Evolutionary conservation across 2,113 vertebrate genomes (phyloP).

Genomic region (Anas platyrhynchos): DNA sequence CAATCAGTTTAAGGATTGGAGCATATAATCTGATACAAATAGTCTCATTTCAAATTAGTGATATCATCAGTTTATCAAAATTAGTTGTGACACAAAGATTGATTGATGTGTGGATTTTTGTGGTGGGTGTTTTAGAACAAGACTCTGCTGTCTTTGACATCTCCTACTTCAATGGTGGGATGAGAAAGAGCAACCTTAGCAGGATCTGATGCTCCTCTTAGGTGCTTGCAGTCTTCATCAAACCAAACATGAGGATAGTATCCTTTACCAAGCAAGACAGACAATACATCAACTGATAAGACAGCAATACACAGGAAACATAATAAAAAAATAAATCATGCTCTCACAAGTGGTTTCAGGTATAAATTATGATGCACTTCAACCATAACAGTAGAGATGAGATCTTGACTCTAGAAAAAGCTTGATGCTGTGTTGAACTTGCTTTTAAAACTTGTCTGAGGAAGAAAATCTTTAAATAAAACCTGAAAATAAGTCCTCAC

Average conservation of each 20-base stretch:
- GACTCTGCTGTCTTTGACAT: background rate
- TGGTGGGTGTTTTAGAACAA: background rate
- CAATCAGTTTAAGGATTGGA: background rate
- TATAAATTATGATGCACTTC: background rate
- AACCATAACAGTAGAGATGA: fast-evolving
- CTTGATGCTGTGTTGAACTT: background rate
- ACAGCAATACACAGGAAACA: fast-evolving
- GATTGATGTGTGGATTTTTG: background rate
- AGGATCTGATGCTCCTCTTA: fast-evolving
- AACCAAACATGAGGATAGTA: background rate
- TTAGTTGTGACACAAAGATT: background rate
- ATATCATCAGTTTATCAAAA: background rate
- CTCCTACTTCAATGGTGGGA: background rate
- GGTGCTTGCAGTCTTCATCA: background rate
- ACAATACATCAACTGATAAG: background rate
- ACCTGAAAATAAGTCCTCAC: background rate
- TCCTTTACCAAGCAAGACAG: background rate
- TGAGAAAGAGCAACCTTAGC: background rate
- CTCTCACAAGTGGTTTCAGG: background rate
- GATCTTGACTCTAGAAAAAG: background rate
- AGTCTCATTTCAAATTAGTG: background rate
- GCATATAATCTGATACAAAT: background rate
- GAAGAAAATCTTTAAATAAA: background rate
- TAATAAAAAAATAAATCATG: background rate
- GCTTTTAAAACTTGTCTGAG: background rate